A percentile compares a stretch with the other conserved stretches of the same genome.
phyloP scores from a whole-genome alignment of 1,140 invertebrate genomes.

The Caenorhabditis inopinata region DNA sequence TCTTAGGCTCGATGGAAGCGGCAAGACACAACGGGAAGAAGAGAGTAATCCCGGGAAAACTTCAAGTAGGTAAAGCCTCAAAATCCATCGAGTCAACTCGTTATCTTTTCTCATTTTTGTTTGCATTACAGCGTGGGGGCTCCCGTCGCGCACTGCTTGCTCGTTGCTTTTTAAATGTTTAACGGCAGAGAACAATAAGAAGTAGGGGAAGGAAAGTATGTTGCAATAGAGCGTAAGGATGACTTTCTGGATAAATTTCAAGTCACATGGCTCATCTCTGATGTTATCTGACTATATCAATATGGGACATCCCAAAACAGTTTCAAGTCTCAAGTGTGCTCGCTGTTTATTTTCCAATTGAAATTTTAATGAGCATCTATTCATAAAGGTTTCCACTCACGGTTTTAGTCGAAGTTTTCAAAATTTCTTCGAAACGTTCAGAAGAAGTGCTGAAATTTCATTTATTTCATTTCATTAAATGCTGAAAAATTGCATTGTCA shows the following conservation, averaged over 20 bases:
- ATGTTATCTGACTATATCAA: not conserved
- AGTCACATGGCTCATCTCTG: slow-evolving; percentile 21
- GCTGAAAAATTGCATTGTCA: too few species aligned
- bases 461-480: too few species aligned
- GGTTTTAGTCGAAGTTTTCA: too few species aligned
- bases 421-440: too few species aligned
- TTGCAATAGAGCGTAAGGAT: not conserved
- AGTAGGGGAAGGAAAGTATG: not conserved
- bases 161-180: slow-evolving; percentile 19
- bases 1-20: not conserved
- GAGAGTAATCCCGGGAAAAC: slow-evolving; percentile 30
- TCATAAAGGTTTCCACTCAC: too few species aligned
- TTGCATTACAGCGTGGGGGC: slow-evolving; percentile 30
- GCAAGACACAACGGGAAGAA: slow-evolving; percentile 18
- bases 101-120: slow-evolving; percentile 16
- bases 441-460: too few species aligned
- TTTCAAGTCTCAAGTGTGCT: too few species aligned
- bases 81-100: slow-evolving; percentile 26
- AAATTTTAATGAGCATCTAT: too few species aligned
- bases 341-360: too few species aligned
- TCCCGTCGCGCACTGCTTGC: slow-evolving; percentile 19
- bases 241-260: slow-evolving; percentile 25
- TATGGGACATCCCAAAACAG: not conserved
- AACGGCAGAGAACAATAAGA: not conserved
- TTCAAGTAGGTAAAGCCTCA: slow-evolving; percentile 28